Evolutionary conservation across 1,140 invertebrate genomes (phyloP).

Genomic region (Trichogramma pretiosum): DNA sequence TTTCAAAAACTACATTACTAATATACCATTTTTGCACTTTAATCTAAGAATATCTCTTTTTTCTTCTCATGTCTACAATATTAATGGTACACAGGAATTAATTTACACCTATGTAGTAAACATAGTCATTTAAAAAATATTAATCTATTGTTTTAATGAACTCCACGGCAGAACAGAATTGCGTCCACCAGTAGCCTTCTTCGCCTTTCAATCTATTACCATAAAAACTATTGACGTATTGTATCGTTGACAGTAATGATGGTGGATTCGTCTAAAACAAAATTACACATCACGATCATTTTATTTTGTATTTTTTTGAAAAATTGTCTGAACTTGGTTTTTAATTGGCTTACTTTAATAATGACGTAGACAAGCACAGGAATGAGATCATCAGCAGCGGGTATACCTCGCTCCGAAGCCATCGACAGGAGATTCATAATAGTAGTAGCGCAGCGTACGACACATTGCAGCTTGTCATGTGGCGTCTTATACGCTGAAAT

Average conservation of each 20-base stretch:
- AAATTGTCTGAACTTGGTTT: no score
- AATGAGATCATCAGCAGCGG: slow-evolving; percentile 93
- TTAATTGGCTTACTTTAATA: slow-evolving; percentile 69
- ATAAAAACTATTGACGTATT: slow-evolving; percentile 92
- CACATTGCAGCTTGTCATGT: slow-evolving; percentile 81
- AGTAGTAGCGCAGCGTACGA: slow-evolving; percentile 78
- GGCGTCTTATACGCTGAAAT: slow-evolving; percentile 93
- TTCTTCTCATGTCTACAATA: neutral
- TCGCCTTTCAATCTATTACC: slow-evolving; percentile 76
- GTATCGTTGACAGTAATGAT: slow-evolving; percentile 88
- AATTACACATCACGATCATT: neutral
- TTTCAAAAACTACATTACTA: no score
- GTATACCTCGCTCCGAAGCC: slow-evolving; percentile 68
- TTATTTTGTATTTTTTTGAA: neutral
- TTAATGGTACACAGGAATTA: neutral
- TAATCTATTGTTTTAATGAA: slow-evolving; percentile 98
- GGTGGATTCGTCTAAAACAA: slow-evolving; percentile 79
- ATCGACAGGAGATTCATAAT: slow-evolving; percentile 89
- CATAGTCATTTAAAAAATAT: slow-evolving; percentile 20
- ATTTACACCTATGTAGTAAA: slow-evolving; percentile 1
- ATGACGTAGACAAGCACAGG: slow-evolving; percentile 95
- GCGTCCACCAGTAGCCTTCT: slow-evolving; percentile 97
- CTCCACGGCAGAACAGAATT: slow-evolving; percentile 92
- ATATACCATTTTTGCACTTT: no score
- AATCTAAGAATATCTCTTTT: neutral